A percentile compares a stretch with the other conserved stretches of the same genome.
Conservation (phyloP, 2,888 invertebrate genomes). For the Epistrophe eligans region DNA sequence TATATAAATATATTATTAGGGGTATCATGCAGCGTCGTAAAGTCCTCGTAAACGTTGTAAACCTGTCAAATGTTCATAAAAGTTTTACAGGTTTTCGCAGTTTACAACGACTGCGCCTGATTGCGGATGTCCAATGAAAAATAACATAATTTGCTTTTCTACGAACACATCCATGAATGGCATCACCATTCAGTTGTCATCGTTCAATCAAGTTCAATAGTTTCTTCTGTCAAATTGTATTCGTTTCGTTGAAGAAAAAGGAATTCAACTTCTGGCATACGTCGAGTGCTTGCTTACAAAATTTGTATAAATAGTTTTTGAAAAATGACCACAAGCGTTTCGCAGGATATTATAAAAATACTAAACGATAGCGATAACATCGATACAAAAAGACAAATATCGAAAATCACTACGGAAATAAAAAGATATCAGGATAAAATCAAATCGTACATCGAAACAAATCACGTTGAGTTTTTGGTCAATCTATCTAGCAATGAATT, state of each 20-base stretch:
- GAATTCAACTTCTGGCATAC: conserved; percentile 1
- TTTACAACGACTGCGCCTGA: no score
- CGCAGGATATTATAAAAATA: conserved; percentile 76
- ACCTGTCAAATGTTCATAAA: no score
- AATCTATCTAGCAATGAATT: conserved; percentile 81
- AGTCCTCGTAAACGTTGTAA: no score
- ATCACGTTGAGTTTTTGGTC: conserved; percentile 82
- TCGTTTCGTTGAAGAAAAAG: conserved; percentile 29
- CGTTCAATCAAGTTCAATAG: not conserved
- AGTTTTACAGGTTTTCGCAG: no score
- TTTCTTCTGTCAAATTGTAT: conserved; percentile 49
- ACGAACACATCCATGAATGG: conserved; percentile 3
- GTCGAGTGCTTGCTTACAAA: not conserved
- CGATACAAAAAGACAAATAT: conserved; percentile 80
- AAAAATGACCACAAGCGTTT: conserved; percentile 74
- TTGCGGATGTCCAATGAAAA: no score
- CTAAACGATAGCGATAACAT: conserved; percentile 76
- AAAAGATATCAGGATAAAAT: conserved; percentile 81
- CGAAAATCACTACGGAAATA: conserved; percentile 80
- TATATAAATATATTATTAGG: no score
- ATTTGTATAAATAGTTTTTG: not conserved
- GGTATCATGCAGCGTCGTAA: no score
- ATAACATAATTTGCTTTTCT: no score
- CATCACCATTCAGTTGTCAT: not conserved
- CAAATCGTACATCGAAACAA: conserved; percentile 82